These are phyloP conservation scores for Trichogramma pretiosum DNA, from an alignment of 1,140 invertebrate genomes.

Conservation along the genomic window DNA sequence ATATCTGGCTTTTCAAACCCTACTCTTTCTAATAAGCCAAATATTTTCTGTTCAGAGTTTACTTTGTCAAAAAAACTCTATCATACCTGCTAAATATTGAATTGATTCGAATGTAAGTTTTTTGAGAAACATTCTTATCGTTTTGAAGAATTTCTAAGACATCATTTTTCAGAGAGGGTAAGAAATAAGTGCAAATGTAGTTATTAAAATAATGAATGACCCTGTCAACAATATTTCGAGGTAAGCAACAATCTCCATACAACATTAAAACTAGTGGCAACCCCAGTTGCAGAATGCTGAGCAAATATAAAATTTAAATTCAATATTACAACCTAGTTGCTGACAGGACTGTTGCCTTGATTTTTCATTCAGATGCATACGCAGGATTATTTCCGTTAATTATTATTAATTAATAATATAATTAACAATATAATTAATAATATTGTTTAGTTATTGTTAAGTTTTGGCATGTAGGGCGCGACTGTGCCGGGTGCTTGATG, in stretches of 20 bases:
- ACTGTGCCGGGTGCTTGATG: no score
- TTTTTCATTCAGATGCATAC: no score
- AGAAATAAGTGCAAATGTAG: constrained; percentile 8
- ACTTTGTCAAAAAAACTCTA: constrained; percentile 11
- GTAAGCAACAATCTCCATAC: constrained; percentile 12
- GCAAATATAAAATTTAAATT: no score
- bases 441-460: no score
- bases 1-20: constrained; percentile 13
- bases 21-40: constrained; percentile 12
- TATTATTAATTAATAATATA: no score
- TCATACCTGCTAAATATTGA: constrained; percentile 5
- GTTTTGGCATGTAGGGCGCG: no score
- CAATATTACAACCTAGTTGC: no score
- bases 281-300: no score
- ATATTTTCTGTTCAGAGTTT: constrained; percentile 9
- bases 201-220: constrained; percentile 12
- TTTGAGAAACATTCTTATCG: constrained; percentile 4
- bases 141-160: constrained; percentile 4
- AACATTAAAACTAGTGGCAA: no score
- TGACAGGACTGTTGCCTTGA: no score
- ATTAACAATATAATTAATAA: no score
- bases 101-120: constrained; percentile 5
- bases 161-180: constrained; percentile 14
- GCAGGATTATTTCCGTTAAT: no score
- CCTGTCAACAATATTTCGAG: constrained; percentile 14